Conservation (phyloP, 2,113 vertebrate species). For the Gracilinanus agilis region DNA sequence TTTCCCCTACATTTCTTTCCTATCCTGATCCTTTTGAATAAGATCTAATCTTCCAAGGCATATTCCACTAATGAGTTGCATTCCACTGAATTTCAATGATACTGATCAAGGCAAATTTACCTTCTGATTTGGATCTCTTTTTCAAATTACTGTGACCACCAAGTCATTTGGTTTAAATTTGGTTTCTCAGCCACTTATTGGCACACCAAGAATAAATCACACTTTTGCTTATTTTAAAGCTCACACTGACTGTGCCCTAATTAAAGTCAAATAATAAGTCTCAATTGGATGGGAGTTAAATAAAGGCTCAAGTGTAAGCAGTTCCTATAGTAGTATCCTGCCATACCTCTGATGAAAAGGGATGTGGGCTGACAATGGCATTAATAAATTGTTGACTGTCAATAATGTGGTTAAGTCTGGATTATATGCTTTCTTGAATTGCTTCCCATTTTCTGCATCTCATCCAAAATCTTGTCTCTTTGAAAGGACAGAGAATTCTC, state of each 20-base stretch:
- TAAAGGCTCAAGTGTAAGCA: not conserved
- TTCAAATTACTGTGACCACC: not conserved
- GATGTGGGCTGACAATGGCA: not conserved
- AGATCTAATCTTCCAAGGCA: not conserved
- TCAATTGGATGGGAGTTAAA: not conserved
- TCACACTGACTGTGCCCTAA: not conserved
- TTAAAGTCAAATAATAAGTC: not conserved
- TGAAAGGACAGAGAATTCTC: not conserved
- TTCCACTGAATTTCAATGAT: not conserved
- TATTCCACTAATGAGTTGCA: not conserved
- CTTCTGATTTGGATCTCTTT: not conserved
- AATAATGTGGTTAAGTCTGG: constrained; percentile 21
- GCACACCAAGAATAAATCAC: not conserved
- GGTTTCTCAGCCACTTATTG: not conserved
- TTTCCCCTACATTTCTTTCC: not conserved
- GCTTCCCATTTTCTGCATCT: not conserved
- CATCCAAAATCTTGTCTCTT: not conserved
- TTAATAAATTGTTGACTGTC: not conserved
- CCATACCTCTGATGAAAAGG: not conserved
- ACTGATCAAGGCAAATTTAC: not conserved
- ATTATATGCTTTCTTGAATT: constrained; percentile 14
- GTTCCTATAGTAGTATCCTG: not conserved
- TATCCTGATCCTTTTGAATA: not conserved
- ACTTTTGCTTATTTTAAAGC: not conserved
- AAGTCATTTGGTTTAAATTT: not conserved